phyloP scores from a whole-genome alignment of 2,888 invertebrate genomes.

The Cenopis cana region DNA sequence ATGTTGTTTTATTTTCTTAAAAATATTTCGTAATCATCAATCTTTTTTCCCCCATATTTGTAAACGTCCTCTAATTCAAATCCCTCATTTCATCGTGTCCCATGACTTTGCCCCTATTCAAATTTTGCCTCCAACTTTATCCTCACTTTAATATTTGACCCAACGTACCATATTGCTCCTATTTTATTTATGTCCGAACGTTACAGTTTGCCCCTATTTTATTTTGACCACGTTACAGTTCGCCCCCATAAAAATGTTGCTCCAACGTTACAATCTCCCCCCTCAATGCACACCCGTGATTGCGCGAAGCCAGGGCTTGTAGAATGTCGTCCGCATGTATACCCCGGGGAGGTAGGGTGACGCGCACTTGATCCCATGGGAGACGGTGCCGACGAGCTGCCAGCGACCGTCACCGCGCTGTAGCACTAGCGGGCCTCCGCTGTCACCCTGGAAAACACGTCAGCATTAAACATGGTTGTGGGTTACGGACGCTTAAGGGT shows the following conservation, averaged over 20 bases:
- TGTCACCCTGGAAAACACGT: conserved; percentile 90
- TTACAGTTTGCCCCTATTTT: too few relatives aligned
- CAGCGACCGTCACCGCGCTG: conserved; percentile 93
- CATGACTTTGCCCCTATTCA: background rate
- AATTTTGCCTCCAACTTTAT: background rate
- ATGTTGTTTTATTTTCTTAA: background rate
- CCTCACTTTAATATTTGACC: background rate
- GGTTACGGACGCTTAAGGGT: too few relatives aligned
- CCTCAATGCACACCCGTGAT: conserved; percentile 90
- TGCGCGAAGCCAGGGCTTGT: conserved; percentile 95
- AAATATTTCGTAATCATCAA: background rate
- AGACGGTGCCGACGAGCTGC: conserved; percentile 95
- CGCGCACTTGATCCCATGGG: conserved; percentile 97
- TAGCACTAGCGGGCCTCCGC: conserved; percentile 95
- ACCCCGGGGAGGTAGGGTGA: conserved; percentile 96
- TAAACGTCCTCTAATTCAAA: background rate
- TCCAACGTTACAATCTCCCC: background rate
- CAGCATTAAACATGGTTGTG: too few relatives aligned
- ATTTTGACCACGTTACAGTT: background rate
- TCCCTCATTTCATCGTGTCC: background rate
- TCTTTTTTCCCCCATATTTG: background rate
- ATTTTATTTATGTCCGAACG: background rate
- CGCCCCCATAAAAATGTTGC: background rate
- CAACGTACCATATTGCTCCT: background rate
- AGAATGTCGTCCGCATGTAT: conserved; percentile 96